Evolutionary conservation across 2,113 vertebrate species (phyloP), one percentile per base, ranked within the genome.

Genomic region (Phodopus roborovskii): DNA sequence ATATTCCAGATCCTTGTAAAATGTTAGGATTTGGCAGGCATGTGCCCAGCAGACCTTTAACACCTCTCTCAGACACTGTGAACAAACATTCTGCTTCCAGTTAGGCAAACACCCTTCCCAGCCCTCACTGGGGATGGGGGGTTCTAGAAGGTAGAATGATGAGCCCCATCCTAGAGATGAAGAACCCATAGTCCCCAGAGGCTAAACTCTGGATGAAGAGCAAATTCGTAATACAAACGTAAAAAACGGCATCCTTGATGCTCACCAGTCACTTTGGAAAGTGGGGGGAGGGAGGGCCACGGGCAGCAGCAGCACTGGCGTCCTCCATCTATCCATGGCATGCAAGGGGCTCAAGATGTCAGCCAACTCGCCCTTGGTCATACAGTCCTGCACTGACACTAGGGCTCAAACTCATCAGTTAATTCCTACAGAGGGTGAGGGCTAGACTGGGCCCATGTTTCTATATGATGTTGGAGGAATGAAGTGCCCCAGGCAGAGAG

Each of bases 261-360:
- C 9, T 48, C 4, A 0, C 56, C 2, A 24, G 36, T 53, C 9
- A 7, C 42, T 22, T 88, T 45, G 6, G n/a, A 8, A 50, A 10
- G 15, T 10, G 0, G 22, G 24, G 42, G 12, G 0, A 2, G 36
- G 36, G 70, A n/a, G n/a, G n/a, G n/a, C n/a, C 16, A 5, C 6
- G 6, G 17, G n/a, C 22, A 2, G 13, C 22, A 8, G 22, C 28
- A 22, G 24, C 28, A 16, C 11, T n/a, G n/a, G n/a, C n/a, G n/a
- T n/a, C 1, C 64, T 3, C 19, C 11, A 7, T 16, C 16, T 12
- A 6, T 8, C 64, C 45, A 0, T 16, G 13, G 62, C 56, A 42
- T 86, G 45, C 45, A 86, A 36, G 82, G 64, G 30, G 50, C 71
- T 71, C 33, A 15, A 91, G 64, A 81, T 24, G 42, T 26, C 36